Evolutionary conservation across 2,888 invertebrate genomes (phyloP), one percentile per base, ranked within the genome.

Genomic region (Agrilus cyanescens): DNA sequence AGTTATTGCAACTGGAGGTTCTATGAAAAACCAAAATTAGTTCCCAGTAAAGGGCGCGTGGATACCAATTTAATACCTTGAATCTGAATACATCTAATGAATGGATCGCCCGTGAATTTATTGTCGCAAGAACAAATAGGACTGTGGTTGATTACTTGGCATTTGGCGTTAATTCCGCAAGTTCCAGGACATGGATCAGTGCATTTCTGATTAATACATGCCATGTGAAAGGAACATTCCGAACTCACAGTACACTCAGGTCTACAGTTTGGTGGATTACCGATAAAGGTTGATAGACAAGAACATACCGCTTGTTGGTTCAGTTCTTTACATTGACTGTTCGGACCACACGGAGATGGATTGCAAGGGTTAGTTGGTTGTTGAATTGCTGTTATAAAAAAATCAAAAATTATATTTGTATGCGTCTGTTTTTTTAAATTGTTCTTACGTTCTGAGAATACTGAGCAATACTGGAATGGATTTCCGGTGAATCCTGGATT

Each of bases 181-280:
- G 80, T 76, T 48, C 78, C 78, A 38, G 75, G 71, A 53, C 85
- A 86, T 20, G 83, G 84, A 61, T 85, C 78, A 8, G 66, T 64
- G 63, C 85, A 85, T 68, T 81, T 83, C 48, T 75, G 73, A 56
- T 73, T 74, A 37, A 78, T 64, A 60, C 81, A 83, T 20, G 85
- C 83, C 58, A 72, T 76, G 53, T 80, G 73, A 25, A 70, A 60
- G 8, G 77, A 61, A 62, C 85, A 85, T 62, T 85, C 85, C 2
- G 80, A 74, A 59, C 84, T 84, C 31, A 79, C 70, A 14, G 78
- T 71, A 58, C 83, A 82, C 63, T 82, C 82, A 30, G 83, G 82
- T 58, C 83, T 74, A 33, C 47, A 47, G 16, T 41, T 41, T 6
- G 82, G 80, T 40, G 82, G 78, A 50, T 72, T 74, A 39, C 82